These are phyloP conservation scores for Falco naumanni DNA, from an alignment of 2,797 vertebrate genomes.

Conservation along the genomic window DNA sequence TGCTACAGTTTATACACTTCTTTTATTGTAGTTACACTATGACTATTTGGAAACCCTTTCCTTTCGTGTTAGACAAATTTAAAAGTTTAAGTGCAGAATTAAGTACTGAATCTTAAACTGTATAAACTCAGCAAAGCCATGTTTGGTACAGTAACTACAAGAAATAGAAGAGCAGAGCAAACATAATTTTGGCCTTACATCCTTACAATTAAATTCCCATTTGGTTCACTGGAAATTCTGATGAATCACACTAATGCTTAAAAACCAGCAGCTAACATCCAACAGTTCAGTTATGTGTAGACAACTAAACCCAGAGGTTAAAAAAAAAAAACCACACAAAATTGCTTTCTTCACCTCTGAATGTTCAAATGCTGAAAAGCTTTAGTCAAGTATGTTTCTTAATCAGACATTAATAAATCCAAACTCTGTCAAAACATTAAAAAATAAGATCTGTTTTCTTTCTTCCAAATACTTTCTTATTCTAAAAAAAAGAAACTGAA, in stretches of 20 bases:
- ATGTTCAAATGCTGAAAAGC: not conserved
- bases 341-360: not conserved
- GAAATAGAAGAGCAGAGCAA: not conserved
- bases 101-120: not conserved
- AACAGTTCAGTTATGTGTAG: not conserved
- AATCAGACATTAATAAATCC: not conserved
- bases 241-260: not conserved
- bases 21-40: not conserved
- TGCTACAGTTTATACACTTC: not conserved
- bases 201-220: not conserved
- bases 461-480: not conserved
- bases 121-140: not conserved
- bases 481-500: not conserved
- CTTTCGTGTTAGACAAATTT: not conserved
- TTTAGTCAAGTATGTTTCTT: not conserved
- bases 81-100: not conserved
- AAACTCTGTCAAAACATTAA: not conserved
- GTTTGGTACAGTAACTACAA: not conserved
- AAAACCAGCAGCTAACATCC: not conserved
- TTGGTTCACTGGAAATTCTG: not conserved
- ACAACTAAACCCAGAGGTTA: not conserved
- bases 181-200: accelerated
- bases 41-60: not conserved
- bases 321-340: not conserved
- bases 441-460: not conserved